phyloP scores from a whole-genome alignment of 1,140 invertebrate species.

The Arion vulgaris region DNA sequence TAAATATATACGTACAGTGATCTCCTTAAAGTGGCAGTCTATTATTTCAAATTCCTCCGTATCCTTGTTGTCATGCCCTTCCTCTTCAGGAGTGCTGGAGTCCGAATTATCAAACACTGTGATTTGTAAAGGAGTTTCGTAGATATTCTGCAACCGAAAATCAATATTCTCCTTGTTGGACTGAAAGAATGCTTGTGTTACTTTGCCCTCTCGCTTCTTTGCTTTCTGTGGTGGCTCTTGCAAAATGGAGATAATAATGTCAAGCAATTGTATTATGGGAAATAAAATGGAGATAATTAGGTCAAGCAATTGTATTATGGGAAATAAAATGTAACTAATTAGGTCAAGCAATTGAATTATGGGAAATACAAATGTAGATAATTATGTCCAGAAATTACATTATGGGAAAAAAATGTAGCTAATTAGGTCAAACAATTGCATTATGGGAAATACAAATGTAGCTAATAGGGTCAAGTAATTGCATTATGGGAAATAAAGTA shows the following conservation, averaged over 20 bases:
- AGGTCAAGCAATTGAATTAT: no score
- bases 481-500: no score
- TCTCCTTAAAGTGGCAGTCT: constrained; percentile 23
- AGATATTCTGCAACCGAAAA: background rate
- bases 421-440: no score
- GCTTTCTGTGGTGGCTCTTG: background rate
- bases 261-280: no score
- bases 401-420: no score
- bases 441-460: no score
- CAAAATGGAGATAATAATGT: background rate
- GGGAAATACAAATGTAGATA: no score
- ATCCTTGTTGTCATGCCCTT: background rate
- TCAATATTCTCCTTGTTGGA: background rate
- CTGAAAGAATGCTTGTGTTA: constrained; percentile 30
- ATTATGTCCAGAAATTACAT: no score
- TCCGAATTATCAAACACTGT: constrained; percentile 17
- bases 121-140: constrained; percentile 4
- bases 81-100: constrained; percentile 4
- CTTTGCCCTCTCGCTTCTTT: constrained; percentile 5
- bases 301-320: no score
- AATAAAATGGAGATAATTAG: no score
- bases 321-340: no score
- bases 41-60: constrained; percentile 37
- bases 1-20: constrained; percentile 9
- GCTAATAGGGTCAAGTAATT: no score